These are phyloP conservation scores for Oplegnathus fasciatus DNA, from an alignment of 2,113 vertebrate species.

Conservation along the genomic window DNA sequence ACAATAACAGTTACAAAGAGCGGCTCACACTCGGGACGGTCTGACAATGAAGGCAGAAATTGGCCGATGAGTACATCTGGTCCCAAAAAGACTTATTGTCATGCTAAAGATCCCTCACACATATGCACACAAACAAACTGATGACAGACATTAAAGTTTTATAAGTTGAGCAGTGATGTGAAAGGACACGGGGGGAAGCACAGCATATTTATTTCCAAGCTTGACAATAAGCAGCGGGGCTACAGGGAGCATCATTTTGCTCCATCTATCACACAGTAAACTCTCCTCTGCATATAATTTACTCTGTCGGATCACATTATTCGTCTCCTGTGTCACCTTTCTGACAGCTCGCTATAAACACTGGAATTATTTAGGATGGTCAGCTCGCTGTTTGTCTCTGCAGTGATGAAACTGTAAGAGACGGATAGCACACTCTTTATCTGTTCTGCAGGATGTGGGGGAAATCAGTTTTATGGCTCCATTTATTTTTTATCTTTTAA, in stretches of 20 bases:
- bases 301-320: constrained; percentile 38
- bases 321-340: constrained; percentile 12
- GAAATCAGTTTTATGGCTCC: background rate
- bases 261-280: constrained; percentile 25
- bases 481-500: background rate
- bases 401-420: background rate
- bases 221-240: background rate
- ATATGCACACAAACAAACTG: constrained; percentile 14
- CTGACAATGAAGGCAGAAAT: constrained; percentile 16
- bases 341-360: constrained; percentile 42
- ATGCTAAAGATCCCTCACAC: constrained; percentile 14
- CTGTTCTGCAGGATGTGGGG: background rate
- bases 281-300: constrained; percentile 30
- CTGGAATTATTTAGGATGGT: constrained; percentile 8
- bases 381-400: background rate
- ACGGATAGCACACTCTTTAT: background rate
- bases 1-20: constrained; percentile 38
- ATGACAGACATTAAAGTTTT: constrained; percentile 41
- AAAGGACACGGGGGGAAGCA: background rate
- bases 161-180: constrained; percentile 22
- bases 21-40: constrained; percentile 36
- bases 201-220: background rate
- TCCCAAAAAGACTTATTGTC: constrained; percentile 13
- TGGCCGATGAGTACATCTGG: constrained; percentile 28
- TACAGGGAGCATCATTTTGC: background rate